Evolutionary conservation across 2,888 invertebrate species (phyloP), one percentile per base, ranked within the genome.

Genomic region (Hypselothyrea guttata): DNA sequence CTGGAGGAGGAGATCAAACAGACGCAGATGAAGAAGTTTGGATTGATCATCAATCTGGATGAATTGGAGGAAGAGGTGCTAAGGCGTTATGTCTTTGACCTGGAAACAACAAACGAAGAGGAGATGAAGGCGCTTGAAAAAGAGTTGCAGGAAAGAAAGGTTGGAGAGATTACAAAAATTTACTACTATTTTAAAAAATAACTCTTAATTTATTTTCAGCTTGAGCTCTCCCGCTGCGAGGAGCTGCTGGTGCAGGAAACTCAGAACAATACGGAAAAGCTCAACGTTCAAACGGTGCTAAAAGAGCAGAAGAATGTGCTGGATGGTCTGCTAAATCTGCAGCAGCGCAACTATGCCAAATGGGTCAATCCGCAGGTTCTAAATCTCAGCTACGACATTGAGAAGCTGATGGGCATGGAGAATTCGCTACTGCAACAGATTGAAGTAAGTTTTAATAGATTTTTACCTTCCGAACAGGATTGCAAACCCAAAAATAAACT

Each of bases 1-100:
- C 83, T 95, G 3, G 92, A 93, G 51, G 91, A 91, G 1, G 90
- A 90, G 83, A 91, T 92, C 18, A 87, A 88, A 9, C 87, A 90
- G 28, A 89, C 90, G 37, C 92, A 92, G 91, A 89, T 89, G 37
- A 89, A 91, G 34, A 93, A 93, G 81, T 93, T 93, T 74, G 93
- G 93, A 0, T 87, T 90, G 44, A 79, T 90, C 42, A 82, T 93
- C 9, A 90, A 92, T 68, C 84, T 93, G 1, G 90, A 91, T 54
- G 90, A 91, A 59, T 77, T 93, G 60, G 92, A 93, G 74, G 91
- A 92, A 81, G 90, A 91, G 31, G 89, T 93, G 37, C 77, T 93
- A 49, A 90, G 91, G 42, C 90, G 90, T 69, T 90, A 92, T 79
- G 90, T 93, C 15, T 91, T 91, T 55, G 91, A 93, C 38, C 87